A percentile compares a stretch with the other conserved stretches of the same genome.
Evolutionary conservation across 2,888 invertebrate genomes (phyloP).

Genomic region (Encarsia formosa): DNA sequence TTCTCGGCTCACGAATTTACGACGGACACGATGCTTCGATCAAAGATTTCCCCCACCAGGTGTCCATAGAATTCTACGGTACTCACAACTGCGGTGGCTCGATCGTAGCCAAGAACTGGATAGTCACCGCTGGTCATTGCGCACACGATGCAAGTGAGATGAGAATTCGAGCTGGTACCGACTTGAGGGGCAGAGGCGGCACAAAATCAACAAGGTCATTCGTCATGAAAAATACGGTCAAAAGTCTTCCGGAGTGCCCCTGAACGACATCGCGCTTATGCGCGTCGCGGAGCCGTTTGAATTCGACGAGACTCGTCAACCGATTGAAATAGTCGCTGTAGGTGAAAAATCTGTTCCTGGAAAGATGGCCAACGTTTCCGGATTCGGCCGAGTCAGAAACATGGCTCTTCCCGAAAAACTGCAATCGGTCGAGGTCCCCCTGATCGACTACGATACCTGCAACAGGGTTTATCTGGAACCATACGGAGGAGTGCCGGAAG

Average conservation of each 20-base stretch:
- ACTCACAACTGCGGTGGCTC: too few species aligned
- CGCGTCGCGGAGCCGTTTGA: conserved; percentile 42
- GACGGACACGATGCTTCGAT: too few species aligned
- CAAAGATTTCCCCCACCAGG: conserved; percentile 19
- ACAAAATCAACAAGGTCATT: background rate
- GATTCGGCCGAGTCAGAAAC: conserved; percentile 30
- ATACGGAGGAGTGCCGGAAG: conserved; percentile 52
- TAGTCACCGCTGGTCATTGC: background rate
- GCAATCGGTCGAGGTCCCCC: conserved; percentile 56
- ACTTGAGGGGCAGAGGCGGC: background rate
- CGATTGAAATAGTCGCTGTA: conserved; percentile 50
- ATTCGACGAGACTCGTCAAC: conserved; percentile 51
- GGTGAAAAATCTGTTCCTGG: conserved; percentile 29
- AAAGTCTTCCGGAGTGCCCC: background rate
- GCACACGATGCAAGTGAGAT: background rate
- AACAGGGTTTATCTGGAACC: conserved; percentile 31
- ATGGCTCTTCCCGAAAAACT: conserved; percentile 27
- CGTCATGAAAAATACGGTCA: background rate
- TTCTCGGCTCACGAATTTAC: too few species aligned
- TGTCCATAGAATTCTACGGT: too few species aligned
- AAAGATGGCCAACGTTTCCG: conserved; percentile 25
- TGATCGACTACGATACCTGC: conserved; percentile 54
- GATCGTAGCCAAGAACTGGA: too few species aligned
- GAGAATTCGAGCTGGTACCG: background rate
- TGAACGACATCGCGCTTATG: background rate